Base-by-base conservation (phyloP, 2,113 vertebrate species). In the Esox niger region DNA sequence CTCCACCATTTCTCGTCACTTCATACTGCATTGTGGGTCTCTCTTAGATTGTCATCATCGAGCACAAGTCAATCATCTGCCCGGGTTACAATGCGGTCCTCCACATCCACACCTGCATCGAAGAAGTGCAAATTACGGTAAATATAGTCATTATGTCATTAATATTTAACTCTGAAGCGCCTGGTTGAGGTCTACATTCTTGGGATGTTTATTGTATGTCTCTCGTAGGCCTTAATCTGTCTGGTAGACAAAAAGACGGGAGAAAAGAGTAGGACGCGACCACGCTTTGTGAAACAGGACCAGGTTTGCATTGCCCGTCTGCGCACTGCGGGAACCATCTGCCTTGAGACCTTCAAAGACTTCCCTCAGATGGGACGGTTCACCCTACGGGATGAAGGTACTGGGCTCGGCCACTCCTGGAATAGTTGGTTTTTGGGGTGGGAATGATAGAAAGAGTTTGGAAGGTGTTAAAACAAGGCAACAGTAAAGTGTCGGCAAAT, bases 11-110 rank as follows among this genome's bases (percentile, higher is more conserved):
- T 64, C 3, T 55, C 27, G 27, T 4, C 6, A n/a, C 57, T 29
- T 4, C 21, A 38, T 29, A 25, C 8, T 29, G 3, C 30, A 6
- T 1, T 5, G 7, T 55, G 17, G 31, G 15, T 32, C 68, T 57
- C 60, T 86, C 87, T 88, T 86, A 96, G 94, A 95, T 95, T 82
- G 94, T 95, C 82, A 95, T 95, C 81, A 95, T 95, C 79, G 94
- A 96, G 90, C 94, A 95, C 92, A 96, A 96, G 86, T 96, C 94
- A 78, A 95, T 96, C 91, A 96, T 96, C 88, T 96, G 94, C 85
- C 94, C 94, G 23, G 94, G 94, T 80, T 96, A 96, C 77, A 95
- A 95, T 68, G 94, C 94, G 75, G 94, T 96, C 87, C 91, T 96
- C 84, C 94, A 96, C 84, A 95, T 96, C 82, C 94, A 96, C 76